A percentile compares a stretch with the other conserved stretches of the same genome.
Conservation (phyloP, 2,113 vertebrate species). For the human (Homo sapiens) region DNA sequence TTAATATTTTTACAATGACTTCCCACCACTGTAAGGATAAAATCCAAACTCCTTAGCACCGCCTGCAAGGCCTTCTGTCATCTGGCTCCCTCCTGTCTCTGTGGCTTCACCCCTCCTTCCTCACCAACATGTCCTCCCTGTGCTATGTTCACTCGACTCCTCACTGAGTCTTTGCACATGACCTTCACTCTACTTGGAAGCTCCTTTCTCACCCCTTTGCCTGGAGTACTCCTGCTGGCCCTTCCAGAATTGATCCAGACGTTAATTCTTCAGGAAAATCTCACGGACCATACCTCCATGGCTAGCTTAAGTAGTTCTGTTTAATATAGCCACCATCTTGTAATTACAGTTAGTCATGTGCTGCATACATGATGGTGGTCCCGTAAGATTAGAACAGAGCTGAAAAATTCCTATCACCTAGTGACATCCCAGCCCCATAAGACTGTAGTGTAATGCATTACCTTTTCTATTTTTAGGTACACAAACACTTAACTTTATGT, state of each 20-base stretch:
- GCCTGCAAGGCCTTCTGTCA: background rate
- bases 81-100: background rate
- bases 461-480: background rate
- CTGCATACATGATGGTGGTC: background rate
- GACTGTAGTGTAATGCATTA: background rate
- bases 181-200: background rate
- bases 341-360: background rate
- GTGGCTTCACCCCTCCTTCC: background rate
- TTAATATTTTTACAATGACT: background rate
- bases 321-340: background rate
- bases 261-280: background rate
- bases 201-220: background rate
- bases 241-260: background rate
- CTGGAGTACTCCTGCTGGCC: background rate
- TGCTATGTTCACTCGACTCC: background rate
- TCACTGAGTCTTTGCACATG: background rate
- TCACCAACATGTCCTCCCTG: background rate
- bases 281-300: background rate
- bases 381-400: background rate
- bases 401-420: background rate
- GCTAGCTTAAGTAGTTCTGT: background rate
- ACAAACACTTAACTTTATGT: background rate
- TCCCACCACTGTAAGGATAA: background rate
- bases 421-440: background rate
- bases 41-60: background rate